Conservation (phyloP, 2,113 vertebrate genomes). For the Phyllostomus discolor region DNA sequence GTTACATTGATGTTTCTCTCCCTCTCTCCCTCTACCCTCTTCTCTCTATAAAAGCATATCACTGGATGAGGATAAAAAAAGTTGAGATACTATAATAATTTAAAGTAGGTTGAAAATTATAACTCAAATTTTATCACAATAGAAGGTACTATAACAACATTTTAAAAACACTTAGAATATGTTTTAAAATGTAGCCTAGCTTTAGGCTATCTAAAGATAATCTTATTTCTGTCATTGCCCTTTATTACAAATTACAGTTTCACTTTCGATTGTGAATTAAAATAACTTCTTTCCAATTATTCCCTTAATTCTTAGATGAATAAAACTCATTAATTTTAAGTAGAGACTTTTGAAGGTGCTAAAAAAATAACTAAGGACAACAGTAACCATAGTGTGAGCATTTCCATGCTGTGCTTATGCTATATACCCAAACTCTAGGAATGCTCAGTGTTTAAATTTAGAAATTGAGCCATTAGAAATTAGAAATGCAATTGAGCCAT, state of each 20-base stretch:
- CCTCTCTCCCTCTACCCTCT: too few species aligned
- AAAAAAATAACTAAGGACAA: not conserved
- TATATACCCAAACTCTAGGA: not conserved
- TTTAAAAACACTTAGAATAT: not conserved
- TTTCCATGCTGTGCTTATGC: not conserved
- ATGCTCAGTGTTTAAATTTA: not conserved
- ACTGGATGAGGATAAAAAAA: not conserved
- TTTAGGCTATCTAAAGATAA: not conserved
- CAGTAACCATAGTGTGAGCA: not conserved
- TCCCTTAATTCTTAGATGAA: not conserved
- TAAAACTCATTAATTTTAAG: not conserved
- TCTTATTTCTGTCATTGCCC: not conserved
- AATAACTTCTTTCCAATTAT: not conserved
- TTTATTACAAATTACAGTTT: not conserved
- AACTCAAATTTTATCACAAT: not conserved
- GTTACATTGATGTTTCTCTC: too few species aligned
- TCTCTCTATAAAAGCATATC: too few species aligned
- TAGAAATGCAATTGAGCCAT: not conserved
- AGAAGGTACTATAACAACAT: not conserved
- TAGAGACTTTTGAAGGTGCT: not conserved
- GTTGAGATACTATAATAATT: not conserved
- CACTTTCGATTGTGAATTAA: not conserved
- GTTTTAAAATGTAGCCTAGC: not conserved
- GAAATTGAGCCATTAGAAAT: not conserved
- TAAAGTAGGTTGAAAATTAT: not conserved